phyloP scores from a whole-genome alignment of 1,140 invertebrate genomes.

The Globodera rostochiensis region DNA sequence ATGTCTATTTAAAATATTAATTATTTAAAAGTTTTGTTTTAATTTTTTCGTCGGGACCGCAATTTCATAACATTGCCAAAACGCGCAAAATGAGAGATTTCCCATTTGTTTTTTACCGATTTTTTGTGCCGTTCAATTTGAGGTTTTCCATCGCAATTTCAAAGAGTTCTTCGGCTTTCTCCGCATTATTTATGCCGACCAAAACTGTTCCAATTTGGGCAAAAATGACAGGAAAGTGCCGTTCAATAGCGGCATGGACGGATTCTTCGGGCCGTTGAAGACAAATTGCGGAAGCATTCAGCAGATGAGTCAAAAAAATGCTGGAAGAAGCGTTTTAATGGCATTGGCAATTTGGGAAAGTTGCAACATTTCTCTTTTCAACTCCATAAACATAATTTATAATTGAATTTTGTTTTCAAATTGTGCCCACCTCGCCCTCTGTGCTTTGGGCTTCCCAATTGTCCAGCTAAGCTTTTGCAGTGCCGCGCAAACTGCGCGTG shows the following conservation, averaged over 20 bases:
- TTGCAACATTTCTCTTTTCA: too few relatives aligned
- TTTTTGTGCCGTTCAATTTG: slow-evolving; percentile 24
- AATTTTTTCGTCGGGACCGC: too few relatives aligned
- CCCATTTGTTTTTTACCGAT: background rate
- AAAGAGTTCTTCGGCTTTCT: slow-evolving; percentile 38
- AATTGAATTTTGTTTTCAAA: too few relatives aligned
- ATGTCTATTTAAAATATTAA: too few relatives aligned
- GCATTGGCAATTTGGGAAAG: slow-evolving; percentile 8
- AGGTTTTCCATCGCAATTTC: slow-evolving; percentile 22
- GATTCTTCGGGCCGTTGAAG: slow-evolving; percentile 35
- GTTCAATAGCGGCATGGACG: slow-evolving; percentile 32
- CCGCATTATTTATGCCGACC: slow-evolving; percentile 17
- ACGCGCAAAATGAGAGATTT: too few relatives aligned
- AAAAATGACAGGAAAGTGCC: slow-evolving; percentile 29
- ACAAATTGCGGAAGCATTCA: slow-evolving; percentile 20
- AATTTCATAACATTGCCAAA: too few relatives aligned
- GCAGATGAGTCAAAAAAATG: slow-evolving; percentile 29
- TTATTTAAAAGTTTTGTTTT: too few relatives aligned
- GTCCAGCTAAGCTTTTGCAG: slow-evolving; percentile 34
- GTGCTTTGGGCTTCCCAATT: slow-evolving; percentile 17
- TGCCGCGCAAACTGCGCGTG: slow-evolving; percentile 25
- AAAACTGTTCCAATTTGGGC: slow-evolving; percentile 23
- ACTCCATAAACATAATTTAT: background rate
- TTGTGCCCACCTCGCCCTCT: slow-evolving; percentile 29
- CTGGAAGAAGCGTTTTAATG: slow-evolving; percentile 24